Base-by-base conservation (phyloP, 2,797 vertebrate genomes). In the Malurus leucopterus region DNA sequence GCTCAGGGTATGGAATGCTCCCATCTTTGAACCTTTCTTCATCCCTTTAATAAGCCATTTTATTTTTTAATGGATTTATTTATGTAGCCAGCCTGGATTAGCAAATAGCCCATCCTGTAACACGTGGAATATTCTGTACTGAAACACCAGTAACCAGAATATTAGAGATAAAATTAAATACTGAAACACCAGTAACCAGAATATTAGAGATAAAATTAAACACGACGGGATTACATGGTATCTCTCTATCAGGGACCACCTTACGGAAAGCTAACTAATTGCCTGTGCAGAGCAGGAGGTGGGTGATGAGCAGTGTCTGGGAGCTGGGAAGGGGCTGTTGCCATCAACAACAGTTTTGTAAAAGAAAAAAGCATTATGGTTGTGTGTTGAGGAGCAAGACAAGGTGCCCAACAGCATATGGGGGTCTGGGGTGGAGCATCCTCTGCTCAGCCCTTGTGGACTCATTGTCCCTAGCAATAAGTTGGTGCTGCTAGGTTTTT, bases 181-280 rank as follows among this genome's bases (percentile, higher is more conserved):
- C 63, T 51, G 75, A 82, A 59, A 51, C 74, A 71, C 40, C 70
- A 30, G n/a, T 50, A 84, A 68, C 71, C 78, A 44, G 86, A 86
- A 88, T 90, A 82, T 49, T 50, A 51, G 77, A 91, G 59, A 92
- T 71, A 84, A 80, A 80, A 88, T 82, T 82, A 79, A 92, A 86
- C 49, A 8, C 91, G 75, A 86, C 70, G 89, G 90, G 75, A 81
- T 93, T 84, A 92, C 58, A 47, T 53, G 50, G 59, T 15, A 5
- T 80, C 36, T 88, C 47, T 78, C 70, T 86, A 8, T 63, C 70
- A 58, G 82, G 69, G 67, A 44, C 65, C 69, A 90, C 58, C 40
- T 80, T 83, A 41, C 2, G 3, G 59, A 74, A 84, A 84, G 75
- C 34, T 85, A 85, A 82, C 38, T 77, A 83, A 91, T 93, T 90